phyloP scores from a whole-genome alignment of 2,797 vertebrate genomes.

The Acipenser ruthenus region DNA sequence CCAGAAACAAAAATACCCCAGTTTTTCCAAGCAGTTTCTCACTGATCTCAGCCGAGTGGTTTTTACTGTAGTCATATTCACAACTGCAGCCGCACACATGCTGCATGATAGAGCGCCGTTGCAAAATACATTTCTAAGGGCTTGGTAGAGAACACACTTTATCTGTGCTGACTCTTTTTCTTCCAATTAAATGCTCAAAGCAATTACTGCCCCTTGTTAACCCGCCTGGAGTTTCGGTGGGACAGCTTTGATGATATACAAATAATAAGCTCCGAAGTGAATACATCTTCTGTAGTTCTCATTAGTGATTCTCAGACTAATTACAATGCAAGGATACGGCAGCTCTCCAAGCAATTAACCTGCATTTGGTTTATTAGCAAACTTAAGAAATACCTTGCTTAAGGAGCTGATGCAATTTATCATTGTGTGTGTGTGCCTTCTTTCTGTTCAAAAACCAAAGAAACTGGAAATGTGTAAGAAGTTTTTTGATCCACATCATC shows the following conservation, averaged over 20 bases:
- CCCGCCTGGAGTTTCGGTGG: neutral
- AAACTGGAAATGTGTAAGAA: neutral
- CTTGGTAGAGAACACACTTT: too few species aligned
- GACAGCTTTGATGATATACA: neutral
- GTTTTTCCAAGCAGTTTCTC: too few species aligned
- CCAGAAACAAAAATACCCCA: too few species aligned
- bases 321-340: neutral
- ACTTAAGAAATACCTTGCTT: neutral
- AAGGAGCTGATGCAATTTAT: neutral
- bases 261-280: slow-evolving; percentile 4
- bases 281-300: neutral
- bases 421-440: neutral
- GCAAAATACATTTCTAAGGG: too few species aligned
- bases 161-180: too few species aligned
- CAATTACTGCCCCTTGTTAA: too few species aligned
- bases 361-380: neutral
- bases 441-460: too few species aligned
- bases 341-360: slow-evolving; percentile 5
- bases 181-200: too few species aligned
- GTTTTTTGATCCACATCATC: neutral
- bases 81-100: too few species aligned
- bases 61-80: too few species aligned
- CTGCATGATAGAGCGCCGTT: too few species aligned
- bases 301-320: neutral
- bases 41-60: too few species aligned